These are phyloP conservation scores for Temnopleurus reevesii DNA, from an alignment of 53 echinoderm and acorn worm genomes.

Conservation along the genomic window DNA sequence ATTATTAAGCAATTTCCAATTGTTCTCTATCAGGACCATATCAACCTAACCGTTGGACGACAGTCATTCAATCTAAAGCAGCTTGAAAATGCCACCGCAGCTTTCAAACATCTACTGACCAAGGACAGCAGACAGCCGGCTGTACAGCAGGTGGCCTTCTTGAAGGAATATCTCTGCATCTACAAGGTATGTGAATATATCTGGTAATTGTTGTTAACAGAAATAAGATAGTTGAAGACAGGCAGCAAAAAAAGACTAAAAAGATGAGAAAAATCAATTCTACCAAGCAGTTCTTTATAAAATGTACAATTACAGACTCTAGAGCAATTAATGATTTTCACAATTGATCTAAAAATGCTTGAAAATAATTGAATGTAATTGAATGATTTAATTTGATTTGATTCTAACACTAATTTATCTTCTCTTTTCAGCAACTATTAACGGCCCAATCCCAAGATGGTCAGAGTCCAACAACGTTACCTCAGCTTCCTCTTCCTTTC, in stretches of 20 bases:
- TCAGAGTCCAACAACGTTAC: slow-evolving; percentile 66
- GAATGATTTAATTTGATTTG: not conserved
- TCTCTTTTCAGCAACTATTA: slow-evolving; percentile 73
- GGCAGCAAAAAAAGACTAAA: no score
- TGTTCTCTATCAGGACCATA: slow-evolving; percentile 80
- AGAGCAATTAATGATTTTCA: no score
- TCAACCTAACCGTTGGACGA: slow-evolving; percentile 95
- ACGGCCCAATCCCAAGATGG: slow-evolving; percentile 78
- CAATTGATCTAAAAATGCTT: no score
- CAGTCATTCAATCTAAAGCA: slow-evolving; percentile 96
- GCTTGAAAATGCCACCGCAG: slow-evolving; percentile 93
- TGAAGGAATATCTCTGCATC: slow-evolving; percentile 90
- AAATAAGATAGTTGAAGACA: no score
- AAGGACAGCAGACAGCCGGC: slow-evolving; percentile 94
- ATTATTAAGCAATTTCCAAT: not conserved
- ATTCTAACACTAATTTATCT: not conserved
- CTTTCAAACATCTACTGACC: slow-evolving; percentile 89
- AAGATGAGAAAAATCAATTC: no score
- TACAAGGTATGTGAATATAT: slow-evolving; percentile 97
- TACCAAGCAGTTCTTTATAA: no score
- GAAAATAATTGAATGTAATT: no score
- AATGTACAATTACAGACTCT: no score
- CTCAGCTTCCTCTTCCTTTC: slow-evolving; percentile 93
- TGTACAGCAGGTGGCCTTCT: slow-evolving; percentile 87
- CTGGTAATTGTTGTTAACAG: no score